Percentiles rank a stretch among this genome's conserved stretches.
phyloP scores from a whole-genome alignment of 2,113 vertebrate genomes.

The Coturnix japonica region DNA sequence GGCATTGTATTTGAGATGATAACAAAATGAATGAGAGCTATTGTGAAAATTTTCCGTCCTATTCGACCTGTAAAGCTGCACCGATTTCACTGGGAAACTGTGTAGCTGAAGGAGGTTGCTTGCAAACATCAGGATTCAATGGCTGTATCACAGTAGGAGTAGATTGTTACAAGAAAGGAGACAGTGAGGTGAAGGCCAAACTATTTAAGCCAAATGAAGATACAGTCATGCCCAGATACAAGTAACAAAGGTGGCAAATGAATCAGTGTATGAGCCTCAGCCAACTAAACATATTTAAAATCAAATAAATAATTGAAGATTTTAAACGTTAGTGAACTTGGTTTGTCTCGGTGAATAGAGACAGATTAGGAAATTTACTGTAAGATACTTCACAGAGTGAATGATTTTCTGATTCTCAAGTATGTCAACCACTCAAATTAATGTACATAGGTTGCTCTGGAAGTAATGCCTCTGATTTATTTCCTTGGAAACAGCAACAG shows the following conservation, averaged over 20 bases:
- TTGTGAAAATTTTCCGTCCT: neutral
- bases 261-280: neutral
- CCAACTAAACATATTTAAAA: neutral
- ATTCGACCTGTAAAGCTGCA: neutral
- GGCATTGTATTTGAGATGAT: neutral
- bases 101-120: neutral
- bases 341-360: neutral
- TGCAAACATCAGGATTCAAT: neutral
- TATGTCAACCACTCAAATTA: neutral
- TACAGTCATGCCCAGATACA: neutral
- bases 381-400: neutral
- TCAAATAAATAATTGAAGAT: neutral
- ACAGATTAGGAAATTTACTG: neutral
- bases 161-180: neutral
- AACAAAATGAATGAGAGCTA: neutral
- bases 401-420: neutral
- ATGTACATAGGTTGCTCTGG: neutral
- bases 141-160: neutral
- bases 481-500: neutral
- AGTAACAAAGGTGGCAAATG: neutral
- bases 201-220: neutral
- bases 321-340: neutral
- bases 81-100: neutral
- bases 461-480: neutral
- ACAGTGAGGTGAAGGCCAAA: neutral